These are phyloP conservation scores for Chlamydotis undulata DNA, from an alignment of 2,113 vertebrate genomes.

Conservation along the genomic window DNA sequence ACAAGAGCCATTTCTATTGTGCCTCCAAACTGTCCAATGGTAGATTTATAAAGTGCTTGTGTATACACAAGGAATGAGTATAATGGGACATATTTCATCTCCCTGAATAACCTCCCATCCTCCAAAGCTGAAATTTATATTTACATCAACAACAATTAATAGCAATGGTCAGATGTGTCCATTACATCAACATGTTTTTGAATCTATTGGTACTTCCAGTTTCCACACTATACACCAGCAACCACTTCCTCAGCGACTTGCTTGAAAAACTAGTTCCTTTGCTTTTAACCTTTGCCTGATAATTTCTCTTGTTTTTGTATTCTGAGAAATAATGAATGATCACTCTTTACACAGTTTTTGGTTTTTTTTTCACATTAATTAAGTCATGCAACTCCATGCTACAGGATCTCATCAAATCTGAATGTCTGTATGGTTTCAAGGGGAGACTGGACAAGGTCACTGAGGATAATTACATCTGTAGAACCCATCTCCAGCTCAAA, in stretches of 20 bases:
- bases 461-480: slow-evolving; percentile 49
- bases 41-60: not conserved
- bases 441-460: slow-evolving; percentile 21
- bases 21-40: not conserved
- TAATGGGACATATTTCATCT: not conserved
- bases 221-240: not conserved
- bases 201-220: not conserved
- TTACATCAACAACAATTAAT: not conserved
- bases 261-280: not conserved
- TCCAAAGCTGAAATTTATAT: not conserved
- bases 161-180: not conserved
- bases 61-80: not conserved
- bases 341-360: not conserved
- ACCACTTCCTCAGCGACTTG: not conserved
- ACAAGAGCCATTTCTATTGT: not conserved
- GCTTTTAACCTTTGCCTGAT: not conserved
- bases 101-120: not conserved
- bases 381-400: not conserved
- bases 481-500: slow-evolving; percentile 2
- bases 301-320: not conserved
- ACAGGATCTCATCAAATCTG: not conserved
- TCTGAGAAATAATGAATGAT: slow-evolving; percentile 26
- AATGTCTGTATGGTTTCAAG: not conserved
- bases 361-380: slow-evolving; percentile 12
- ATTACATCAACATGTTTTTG: not conserved